These are phyloP conservation scores for Glaucidium brasilianum DNA, from an alignment of 2,113 vertebrate genomes.

Conservation along the genomic window DNA sequence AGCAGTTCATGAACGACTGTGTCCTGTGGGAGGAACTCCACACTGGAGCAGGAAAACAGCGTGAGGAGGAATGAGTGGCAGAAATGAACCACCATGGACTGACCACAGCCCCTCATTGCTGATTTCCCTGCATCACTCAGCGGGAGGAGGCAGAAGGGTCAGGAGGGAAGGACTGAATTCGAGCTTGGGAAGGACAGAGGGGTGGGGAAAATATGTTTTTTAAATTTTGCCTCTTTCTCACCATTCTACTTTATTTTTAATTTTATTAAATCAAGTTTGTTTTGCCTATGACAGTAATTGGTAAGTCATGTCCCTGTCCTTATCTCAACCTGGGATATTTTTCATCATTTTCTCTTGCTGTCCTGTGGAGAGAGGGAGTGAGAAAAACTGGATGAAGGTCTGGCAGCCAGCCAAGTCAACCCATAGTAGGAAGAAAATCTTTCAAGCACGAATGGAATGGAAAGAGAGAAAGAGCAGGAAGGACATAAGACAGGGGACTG, in stretches of 20 bases:
- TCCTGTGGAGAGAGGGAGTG: not conserved
- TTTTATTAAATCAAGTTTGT: not conserved
- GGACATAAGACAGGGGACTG: not conserved
- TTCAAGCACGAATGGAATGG: not conserved
- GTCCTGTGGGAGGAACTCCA: too few species aligned
- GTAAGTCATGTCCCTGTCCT: not conserved
- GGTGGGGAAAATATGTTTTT: accelerated
- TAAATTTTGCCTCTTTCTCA: not conserved
- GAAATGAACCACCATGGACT: not conserved
- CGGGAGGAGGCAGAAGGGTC: not conserved
- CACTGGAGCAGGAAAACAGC: not conserved
- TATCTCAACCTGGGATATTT: not conserved
- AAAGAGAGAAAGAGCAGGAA: not conserved
- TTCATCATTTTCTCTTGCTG: not conserved
- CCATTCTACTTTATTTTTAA: not conserved
- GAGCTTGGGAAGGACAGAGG: not conserved
- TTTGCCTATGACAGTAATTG: not conserved
- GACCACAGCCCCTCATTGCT: not conserved
- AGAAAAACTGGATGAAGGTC: not conserved
- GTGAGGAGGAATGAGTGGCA: not conserved
- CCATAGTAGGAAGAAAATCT: not conserved
- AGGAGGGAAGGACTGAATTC: not conserved
- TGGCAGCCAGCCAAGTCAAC: not conserved
- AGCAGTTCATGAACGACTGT: not conserved
- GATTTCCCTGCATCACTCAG: not conserved